Percentiles rank a stretch among this genome's conserved stretches.
These are phyloP conservation scores for Sturnira hondurensis DNA, from an alignment of 2,113 vertebrate species.

Conservation along the genomic window DNA sequence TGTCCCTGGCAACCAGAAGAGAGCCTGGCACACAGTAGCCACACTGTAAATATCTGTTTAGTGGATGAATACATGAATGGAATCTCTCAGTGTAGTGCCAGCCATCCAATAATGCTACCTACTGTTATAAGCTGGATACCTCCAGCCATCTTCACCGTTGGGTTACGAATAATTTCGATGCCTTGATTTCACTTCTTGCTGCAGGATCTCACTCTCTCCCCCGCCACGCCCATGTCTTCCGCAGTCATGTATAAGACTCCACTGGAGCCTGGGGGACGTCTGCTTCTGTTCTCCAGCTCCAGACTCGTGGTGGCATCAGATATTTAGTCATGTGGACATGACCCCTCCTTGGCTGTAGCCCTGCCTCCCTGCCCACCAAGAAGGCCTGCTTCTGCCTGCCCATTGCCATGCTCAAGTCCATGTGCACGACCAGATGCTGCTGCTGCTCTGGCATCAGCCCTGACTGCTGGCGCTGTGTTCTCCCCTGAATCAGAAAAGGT, in stretches of 20 bases:
- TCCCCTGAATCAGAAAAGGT: not conserved
- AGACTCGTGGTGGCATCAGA: too few species aligned
- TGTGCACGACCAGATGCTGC: not conserved
- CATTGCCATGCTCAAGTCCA: not conserved
- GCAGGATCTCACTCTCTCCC: not conserved
- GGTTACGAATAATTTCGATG: not conserved
- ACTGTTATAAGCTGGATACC: not conserved
- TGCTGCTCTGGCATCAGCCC: not conserved
- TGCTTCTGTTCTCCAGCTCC: not conserved
- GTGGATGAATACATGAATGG: not conserved
- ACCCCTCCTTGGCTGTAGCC: not conserved
- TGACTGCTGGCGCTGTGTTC: not conserved
- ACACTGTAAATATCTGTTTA: not conserved
- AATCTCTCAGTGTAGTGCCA: not conserved
- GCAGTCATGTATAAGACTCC: not conserved
- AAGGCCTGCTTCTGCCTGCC: not conserved
- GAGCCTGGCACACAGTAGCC: not conserved
- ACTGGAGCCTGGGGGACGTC: not conserved
- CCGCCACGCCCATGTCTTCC: not conserved
- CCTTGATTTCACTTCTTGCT: not conserved
- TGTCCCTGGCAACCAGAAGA: not conserved
- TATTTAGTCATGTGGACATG: fast-evolving
- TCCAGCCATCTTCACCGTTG: not conserved
- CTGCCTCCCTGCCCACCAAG: not conserved
- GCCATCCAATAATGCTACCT: not conserved